These are phyloP conservation scores for Saxicola maurus DNA, from an alignment of 2,797 vertebrate genomes.

Conservation along the genomic window DNA sequence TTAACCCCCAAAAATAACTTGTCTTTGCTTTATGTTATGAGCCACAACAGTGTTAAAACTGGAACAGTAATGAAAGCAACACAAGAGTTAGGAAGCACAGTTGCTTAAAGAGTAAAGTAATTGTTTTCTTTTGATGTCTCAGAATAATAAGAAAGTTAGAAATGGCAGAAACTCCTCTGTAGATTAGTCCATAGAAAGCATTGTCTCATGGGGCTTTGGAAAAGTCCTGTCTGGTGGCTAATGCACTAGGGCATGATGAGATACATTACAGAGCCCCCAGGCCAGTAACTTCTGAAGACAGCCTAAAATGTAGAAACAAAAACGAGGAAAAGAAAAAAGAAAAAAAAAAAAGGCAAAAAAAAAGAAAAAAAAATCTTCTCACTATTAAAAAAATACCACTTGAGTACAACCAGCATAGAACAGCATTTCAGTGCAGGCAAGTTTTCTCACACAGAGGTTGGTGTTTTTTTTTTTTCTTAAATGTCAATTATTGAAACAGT, in stretches of 20 bases:
- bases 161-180: slow-evolving; percentile 76
- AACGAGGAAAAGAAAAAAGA: slow-evolving; percentile 35
- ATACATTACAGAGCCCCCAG: slow-evolving; percentile 82
- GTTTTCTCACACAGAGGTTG: slow-evolving; percentile 46
- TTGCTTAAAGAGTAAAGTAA: slow-evolving; percentile 62
- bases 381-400: slow-evolving; percentile 68
- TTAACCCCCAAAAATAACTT: slow-evolving; percentile 13
- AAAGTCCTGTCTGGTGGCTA: slow-evolving; percentile 82
- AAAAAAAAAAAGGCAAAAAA: neutral
- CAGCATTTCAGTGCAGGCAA: slow-evolving; percentile 65
- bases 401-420: slow-evolving; percentile 62
- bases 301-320: slow-evolving; percentile 80
- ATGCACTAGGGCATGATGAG: slow-evolving; percentile 77
- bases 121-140: slow-evolving; percentile 61
- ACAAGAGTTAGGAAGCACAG: slow-evolving; percentile 63
- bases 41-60: slow-evolving; percentile 58
- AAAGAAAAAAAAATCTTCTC: slow-evolving; percentile 43
- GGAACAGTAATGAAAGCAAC: slow-evolving; percentile 64
- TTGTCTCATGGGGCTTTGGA: slow-evolving; percentile 79
- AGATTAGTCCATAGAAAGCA: slow-evolving; percentile 83
- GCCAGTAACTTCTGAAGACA: slow-evolving; percentile 86
- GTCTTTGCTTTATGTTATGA: slow-evolving; percentile 43
- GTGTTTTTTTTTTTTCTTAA: neutral
- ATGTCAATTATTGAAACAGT: slow-evolving; percentile 51
- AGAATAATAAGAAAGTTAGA: slow-evolving; percentile 67